These are phyloP conservation scores for Wiebesia pumilae DNA, from an alignment of 1,140 invertebrate genomes.

Conservation along the genomic window DNA sequence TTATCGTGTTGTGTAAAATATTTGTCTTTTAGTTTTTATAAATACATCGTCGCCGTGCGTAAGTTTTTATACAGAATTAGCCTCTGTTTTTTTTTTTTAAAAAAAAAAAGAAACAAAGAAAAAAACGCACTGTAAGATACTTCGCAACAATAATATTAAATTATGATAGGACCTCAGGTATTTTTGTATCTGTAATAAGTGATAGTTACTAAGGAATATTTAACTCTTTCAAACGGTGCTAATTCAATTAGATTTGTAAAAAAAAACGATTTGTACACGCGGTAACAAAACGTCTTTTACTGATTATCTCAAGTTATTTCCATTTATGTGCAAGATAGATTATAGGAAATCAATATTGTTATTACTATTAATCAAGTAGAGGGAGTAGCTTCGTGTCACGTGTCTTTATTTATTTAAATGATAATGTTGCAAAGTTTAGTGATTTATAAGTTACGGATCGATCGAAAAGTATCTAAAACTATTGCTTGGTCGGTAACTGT, in stretches of 20 bases:
- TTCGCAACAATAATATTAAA: background rate
- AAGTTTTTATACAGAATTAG: slow-evolving; percentile 3
- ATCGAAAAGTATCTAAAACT: background rate
- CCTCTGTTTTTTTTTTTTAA: too few species aligned
- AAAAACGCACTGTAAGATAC: background rate
- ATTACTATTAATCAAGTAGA: background rate
- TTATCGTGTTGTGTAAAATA: background rate
- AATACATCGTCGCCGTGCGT: background rate
- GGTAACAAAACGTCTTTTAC: background rate
- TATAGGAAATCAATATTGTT: background rate
- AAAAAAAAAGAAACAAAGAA: background rate
- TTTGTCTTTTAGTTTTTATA: background rate
- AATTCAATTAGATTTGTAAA: slow-evolving; percentile 6
- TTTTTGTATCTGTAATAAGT: slow-evolving; percentile 22
- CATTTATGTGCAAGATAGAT: background rate
- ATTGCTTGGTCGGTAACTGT: background rate
- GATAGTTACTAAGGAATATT: slow-evolving; percentile 2
- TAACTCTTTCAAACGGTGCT: slow-evolving; percentile 39
- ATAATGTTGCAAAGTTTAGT: background rate
- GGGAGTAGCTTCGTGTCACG: background rate
- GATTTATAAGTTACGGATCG: background rate
- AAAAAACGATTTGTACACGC: slow-evolving; percentile 10
- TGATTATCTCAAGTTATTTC: background rate
- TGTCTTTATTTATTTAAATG: background rate
- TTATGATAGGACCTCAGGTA: background rate